phyloP scores from a whole-genome alignment of 2,888 invertebrate species.

The Ctena decussata region DNA sequence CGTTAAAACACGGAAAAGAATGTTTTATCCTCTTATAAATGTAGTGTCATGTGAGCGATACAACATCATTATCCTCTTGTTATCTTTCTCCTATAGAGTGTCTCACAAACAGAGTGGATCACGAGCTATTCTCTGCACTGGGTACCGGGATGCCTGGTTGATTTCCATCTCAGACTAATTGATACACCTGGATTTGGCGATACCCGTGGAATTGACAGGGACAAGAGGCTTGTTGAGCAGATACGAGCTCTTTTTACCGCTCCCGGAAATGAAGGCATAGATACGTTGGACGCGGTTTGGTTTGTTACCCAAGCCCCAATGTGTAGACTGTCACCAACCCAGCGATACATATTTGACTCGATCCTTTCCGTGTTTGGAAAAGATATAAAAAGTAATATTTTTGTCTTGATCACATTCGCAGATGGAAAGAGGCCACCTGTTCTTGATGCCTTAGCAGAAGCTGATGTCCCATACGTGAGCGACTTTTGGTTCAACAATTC shows the following conservation, averaged over 20 bases:
- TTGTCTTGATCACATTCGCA: slow-evolving; percentile 66
- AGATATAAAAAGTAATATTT: slow-evolving; percentile 63
- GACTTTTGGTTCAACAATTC: slow-evolving; percentile 66
- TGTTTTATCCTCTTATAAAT: too few species aligned
- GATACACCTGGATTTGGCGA: slow-evolving; percentile 63
- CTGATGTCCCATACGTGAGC: slow-evolving; percentile 50
- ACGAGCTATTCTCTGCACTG: slow-evolving; percentile 8
- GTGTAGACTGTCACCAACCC: slow-evolving; percentile 59
- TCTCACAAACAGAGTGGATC: slow-evolving; percentile 34
- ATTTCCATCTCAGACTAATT: slow-evolving; percentile 51
- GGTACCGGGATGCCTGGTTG: slow-evolving; percentile 14
- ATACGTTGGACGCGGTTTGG: slow-evolving; percentile 64
- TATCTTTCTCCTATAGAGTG: too few species aligned
- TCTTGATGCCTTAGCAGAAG: slow-evolving; percentile 49
- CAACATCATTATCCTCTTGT: too few species aligned
- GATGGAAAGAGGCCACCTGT: slow-evolving; percentile 67
- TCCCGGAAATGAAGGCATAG: slow-evolving; percentile 48
- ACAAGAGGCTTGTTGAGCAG: slow-evolving; percentile 56
- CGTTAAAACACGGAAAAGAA: too few species aligned
- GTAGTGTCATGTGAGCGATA: too few species aligned
- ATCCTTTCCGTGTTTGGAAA: slow-evolving; percentile 65
- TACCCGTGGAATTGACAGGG: slow-evolving; percentile 56
- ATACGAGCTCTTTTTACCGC: slow-evolving; percentile 51
- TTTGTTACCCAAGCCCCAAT: slow-evolving; percentile 66
- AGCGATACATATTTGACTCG: slow-evolving; percentile 64